Evolutionary conservation across 2,888 invertebrate species (phyloP).

Genomic region (Stegophylla sp.): DNA sequence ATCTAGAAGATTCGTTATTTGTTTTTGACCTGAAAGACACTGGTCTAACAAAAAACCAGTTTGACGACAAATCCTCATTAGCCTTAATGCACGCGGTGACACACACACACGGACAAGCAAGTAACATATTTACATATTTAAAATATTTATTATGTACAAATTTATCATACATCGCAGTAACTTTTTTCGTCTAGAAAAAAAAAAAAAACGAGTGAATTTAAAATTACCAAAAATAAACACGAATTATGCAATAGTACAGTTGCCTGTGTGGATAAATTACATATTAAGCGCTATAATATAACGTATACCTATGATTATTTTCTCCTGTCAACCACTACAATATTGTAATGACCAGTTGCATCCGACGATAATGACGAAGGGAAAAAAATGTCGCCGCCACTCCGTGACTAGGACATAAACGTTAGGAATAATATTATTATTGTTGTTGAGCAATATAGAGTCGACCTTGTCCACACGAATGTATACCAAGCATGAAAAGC

Average conservation of each 20-base stretch:
- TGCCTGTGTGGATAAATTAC: neutral
- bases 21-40: neutral
- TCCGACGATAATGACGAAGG: too few relatives aligned
- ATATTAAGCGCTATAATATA: too few relatives aligned
- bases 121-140: constrained; percentile 18
- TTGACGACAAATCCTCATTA: neutral
- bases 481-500: constrained; percentile 43
- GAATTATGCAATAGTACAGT: neutral
- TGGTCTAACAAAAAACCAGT: constrained; percentile 16
- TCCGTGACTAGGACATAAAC: neutral
- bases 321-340: too few relatives aligned
- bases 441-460: neutral
- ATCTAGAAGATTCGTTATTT: constrained; percentile 17
- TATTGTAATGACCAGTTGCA: neutral
- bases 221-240: neutral
- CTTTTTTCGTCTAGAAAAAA: neutral
- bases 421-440: neutral
- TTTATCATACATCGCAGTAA: neutral
- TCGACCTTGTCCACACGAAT: neutral
- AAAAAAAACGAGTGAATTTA: neutral
- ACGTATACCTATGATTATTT: too few relatives aligned
- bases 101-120: neutral
- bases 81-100: neutral
- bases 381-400: neutral
- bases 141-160: neutral